Percentiles rank a stretch among this genome's conserved stretches.
Evolutionary conservation across 2,888 invertebrate species (phyloP).

Genomic region (Diplolepis rosae): DNA sequence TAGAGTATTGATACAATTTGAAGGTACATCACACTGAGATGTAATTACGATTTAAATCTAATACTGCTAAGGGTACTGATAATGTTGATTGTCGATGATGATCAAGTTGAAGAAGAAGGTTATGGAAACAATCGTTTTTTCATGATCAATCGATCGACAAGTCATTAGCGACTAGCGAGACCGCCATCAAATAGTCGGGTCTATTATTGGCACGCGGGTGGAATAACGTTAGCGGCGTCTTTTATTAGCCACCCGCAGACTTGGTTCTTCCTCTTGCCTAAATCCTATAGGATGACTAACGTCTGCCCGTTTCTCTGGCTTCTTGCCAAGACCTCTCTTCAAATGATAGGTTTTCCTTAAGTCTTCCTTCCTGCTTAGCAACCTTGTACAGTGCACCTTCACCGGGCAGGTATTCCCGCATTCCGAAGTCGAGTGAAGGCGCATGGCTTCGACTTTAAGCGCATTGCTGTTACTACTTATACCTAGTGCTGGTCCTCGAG

Average conservation of each 20-base stretch:
- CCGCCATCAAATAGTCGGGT: constrained; percentile 33
- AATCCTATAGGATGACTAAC: constrained; percentile 51
- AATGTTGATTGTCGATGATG: constrained; percentile 5
- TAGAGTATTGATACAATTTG: background rate
- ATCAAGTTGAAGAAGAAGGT: background rate
- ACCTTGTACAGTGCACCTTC: constrained; percentile 41
- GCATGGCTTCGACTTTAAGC: constrained; percentile 9
- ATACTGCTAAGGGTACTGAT: background rate
- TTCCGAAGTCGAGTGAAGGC: constrained; percentile 27
- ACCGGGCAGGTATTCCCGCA: constrained; percentile 35
- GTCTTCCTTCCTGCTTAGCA: constrained; percentile 44
- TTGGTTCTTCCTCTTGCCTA: constrained; percentile 23
- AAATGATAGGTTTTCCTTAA: constrained; percentile 39
- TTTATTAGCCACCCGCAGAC: constrained; percentile 37
- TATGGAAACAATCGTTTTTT: constrained; percentile 6
- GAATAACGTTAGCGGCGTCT: constrained; percentile 45
- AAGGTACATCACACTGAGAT: background rate
- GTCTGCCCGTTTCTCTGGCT: constrained; percentile 56
- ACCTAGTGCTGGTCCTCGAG: background rate
- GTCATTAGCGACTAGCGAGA: constrained; percentile 32
- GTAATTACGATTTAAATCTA: background rate
- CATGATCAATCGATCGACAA: constrained; percentile 25
- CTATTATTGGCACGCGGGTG: constrained; percentile 42
- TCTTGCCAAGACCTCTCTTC: constrained; percentile 50
- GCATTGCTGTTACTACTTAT: constrained; percentile 16